Evolutionary conservation across 2,888 invertebrate species (phyloP), one percentile per base, ranked within the genome.

Genomic region (Sialis lutaria): DNA sequence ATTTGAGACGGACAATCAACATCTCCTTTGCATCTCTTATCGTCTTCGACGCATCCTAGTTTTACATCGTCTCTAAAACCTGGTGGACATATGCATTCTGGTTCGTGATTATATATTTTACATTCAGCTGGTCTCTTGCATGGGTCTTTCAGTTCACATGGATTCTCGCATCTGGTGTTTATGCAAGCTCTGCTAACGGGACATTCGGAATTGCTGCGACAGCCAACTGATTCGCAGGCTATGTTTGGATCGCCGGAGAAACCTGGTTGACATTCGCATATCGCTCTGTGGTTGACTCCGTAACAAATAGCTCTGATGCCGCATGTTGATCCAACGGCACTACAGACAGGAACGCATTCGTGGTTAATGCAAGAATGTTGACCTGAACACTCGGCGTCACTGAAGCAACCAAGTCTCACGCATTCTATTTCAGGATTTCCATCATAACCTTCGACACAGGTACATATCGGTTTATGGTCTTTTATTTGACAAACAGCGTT

Each of bases 351-450:
- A 40, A 87, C 72, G 58, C 91, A 91, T 50, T 82, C 79, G 58
- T 78, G 76, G 60, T 88, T 87, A 33, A 86, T 70, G 60, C 91
- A 91, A n/a, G 79, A 72, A 59, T 90, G 85, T 48, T 85, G 82
- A 42, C 80, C 77, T 12, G 83, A 80, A 59, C 91, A 91, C 56
- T 89, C 86, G 34, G 73, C 71, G 56, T 87, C 77, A 31, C 75
- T 73, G 58, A 75, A 72, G 58, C 89, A 90, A 50, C 80, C 78
- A 45, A 81, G 73, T 64, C 77, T 77, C 40, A 75, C 72, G 60
- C 91, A 92, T 55, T 83, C 82, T 7, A 82, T 75, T 57, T 85
- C 80, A 32, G 90, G 85, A 61, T 88, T 87, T 46, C 91, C 92
- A 51, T 86, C 79, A 55, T 76, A 91, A 42, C 88, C 89, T 56